Evolutionary conservation across 1,140 invertebrate species (phyloP), one percentile per base, ranked within the genome.

Genomic region (Calephelis virginiensis): DNA sequence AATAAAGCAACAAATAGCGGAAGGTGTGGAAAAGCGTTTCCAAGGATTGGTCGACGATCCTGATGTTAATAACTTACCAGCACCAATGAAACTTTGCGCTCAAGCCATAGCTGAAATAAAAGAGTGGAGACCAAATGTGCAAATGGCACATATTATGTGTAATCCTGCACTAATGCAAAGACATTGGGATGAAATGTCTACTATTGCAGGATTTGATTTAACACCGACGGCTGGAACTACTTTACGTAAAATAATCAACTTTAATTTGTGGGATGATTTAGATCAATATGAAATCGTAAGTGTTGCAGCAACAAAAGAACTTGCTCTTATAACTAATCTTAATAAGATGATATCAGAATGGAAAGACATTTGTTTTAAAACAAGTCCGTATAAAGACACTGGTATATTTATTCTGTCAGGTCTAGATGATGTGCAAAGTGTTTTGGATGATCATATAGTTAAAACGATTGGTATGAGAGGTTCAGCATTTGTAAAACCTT

Each of bases 151-250:
- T 49, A 97, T 96, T 12, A 94, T 98, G 90, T 98, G 97, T 78
- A 98, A 98, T 92, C 95, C 96, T 46, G 96, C 96, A 0, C 85
- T 98, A 63, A 90, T 95, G n/a, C 94, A 96, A 74, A 92, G 97
- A 43, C 97, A 99, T 86, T 99, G 97, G 97, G 94, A 96, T 69
- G 95, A 97, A 83, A 98, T 99, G 94, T 96, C 96, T 0, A 92
- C 93, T 45, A 94, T 98, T 59, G 95, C 96, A 12, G 96, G 95
- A 2, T 95, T 95, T 77, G 95, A 97, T 85, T 91, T 99, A 43
- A 97, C 96, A 6, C 97, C 97, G 0, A 95, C 97, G 91, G 94
- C 97, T 71, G 95, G 97, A 53, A 95, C 96, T 1, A 96, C 96
- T 47, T 91, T 98, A n/a, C 87, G 94, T 62, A 98, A 98, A 92